Base-by-base conservation (phyloP, 2,113 vertebrate species). In the Mustelus asterias region DNA sequence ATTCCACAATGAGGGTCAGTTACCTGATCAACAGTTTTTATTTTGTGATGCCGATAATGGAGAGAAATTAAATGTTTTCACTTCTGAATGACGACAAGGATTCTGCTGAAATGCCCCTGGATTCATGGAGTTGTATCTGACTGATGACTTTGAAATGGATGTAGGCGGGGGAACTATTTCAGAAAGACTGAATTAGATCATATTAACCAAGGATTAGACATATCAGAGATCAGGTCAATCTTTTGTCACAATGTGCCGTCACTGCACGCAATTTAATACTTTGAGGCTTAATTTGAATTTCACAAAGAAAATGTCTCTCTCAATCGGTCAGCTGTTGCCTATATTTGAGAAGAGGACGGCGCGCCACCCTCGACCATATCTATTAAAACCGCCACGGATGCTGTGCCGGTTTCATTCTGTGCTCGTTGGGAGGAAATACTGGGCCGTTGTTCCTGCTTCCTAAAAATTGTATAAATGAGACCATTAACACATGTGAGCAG, bases 231-330 rank as follows among this genome's bases (percentile, higher is more conserved):
- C 26, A 11, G 22, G 85, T 24, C 18, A 88, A 88, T 88, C 86
- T 26, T 11, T 20, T 48, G 85, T 88, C 48, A 54, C 18, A 88
- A 54, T 48, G 54, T 22, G 24, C 86, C 26, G 48, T 58, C 44
- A 88, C 44, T 10, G 9, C 26, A 8, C 29, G 86, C 9, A 26
- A 14, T 89, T 58, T 89, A 89, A 89, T 93, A 93, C 18, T 93
- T 65, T 92, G 89, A n/a, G n/a, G 33, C n/a, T 92, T 14, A 92
- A 33, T 92, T 93, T 93, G n/a, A 93, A 65, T 67, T 93, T 37
- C 89, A 67, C 33, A 33, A 93, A 33, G 1, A 93, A 20, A 24
- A n/a, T 16, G 60, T 37, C 58, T 0, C 54, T 92, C 33, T 93
- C 29, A 2, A 20, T 67, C 60, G 7, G 37, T 37, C 60, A 93